Conservation (phyloP, 1,140 invertebrate genomes). For the Dreissena rostriformis region DNA sequence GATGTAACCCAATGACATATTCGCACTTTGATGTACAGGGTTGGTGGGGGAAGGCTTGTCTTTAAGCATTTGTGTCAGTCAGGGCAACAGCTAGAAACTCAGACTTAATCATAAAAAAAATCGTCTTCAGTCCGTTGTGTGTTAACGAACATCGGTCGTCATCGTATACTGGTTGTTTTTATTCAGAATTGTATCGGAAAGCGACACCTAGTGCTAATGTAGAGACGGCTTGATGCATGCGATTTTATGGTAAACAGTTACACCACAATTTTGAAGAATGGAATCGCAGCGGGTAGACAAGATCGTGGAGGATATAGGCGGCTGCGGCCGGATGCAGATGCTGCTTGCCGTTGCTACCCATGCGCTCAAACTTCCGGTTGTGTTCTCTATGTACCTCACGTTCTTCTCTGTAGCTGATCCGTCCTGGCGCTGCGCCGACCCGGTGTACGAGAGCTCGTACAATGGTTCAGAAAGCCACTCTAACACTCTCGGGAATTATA, state of each 20-base stretch:
- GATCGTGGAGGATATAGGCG: slow-evolving; percentile 31
- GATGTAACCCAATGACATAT: too few species aligned
- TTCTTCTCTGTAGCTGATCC: slow-evolving; percentile 34
- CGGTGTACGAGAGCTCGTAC: background rate
- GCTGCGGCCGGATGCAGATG: slow-evolving; percentile 34
- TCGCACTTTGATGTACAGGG: too few species aligned
- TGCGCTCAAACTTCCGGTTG: slow-evolving; percentile 15
- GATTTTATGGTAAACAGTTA: too few species aligned
- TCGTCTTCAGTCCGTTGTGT: background rate
- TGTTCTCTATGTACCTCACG: slow-evolving; percentile 37
- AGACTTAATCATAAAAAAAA: too few species aligned
- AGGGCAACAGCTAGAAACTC: too few species aligned
- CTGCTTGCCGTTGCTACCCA: slow-evolving; percentile 8
- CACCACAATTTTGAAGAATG: too few species aligned
- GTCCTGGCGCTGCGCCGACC: slow-evolving; percentile 26
- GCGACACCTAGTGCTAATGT: too few species aligned
- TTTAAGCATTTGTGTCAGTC: too few species aligned
- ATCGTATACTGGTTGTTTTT: too few species aligned
- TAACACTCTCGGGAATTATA: background rate
- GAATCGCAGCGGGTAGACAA: background rate
- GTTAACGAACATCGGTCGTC: background rate
- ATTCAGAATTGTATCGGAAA: too few species aligned
- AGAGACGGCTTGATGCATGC: too few species aligned
- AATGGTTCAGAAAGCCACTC: background rate
- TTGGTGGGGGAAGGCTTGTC: too few species aligned